Conservation (phyloP, 2,113 vertebrate species). For the Sminthopsis crassicaudata region DNA sequence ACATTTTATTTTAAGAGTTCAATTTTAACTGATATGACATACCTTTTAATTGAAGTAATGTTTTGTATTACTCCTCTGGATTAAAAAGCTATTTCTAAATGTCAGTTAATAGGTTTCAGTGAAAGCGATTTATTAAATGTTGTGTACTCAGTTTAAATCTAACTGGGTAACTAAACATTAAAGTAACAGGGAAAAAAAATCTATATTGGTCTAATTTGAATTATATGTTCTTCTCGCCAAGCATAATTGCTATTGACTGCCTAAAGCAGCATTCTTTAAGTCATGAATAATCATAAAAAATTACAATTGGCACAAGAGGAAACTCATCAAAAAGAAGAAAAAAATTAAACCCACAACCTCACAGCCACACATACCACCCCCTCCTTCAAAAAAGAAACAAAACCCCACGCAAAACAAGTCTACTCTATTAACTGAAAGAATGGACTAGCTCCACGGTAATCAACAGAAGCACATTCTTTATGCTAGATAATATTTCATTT, state of each 20-base stretch:
- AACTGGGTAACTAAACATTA: constrained; percentile 87
- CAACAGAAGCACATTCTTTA: constrained; percentile 49
- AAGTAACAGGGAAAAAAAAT: constrained; percentile 82
- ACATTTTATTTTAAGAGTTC: constrained; percentile 68
- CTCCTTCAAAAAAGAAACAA: constrained; percentile 51
- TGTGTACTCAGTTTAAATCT: constrained; percentile 85
- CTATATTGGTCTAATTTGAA: constrained; percentile 87
- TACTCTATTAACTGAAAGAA: constrained; percentile 67
- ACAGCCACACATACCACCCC: background rate
- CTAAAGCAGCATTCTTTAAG: constrained; percentile 83
- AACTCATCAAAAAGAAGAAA: constrained; percentile 65
- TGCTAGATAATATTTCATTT: constrained; percentile 71
- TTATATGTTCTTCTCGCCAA: constrained; percentile 86
- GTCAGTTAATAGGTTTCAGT: constrained; percentile 85
- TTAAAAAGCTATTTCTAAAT: constrained; percentile 83
- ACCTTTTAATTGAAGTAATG: constrained; percentile 80
- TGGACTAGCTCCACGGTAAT: constrained; percentile 52
- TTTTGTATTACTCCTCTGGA: constrained; percentile 80
- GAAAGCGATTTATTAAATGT: constrained; percentile 86
- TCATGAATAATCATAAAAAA: constrained; percentile 83
- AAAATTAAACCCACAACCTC: constrained; percentile 35
- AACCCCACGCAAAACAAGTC: constrained; percentile 50
- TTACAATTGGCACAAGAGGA: constrained; percentile 78
- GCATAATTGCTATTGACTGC: constrained; percentile 88
- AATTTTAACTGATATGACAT: constrained; percentile 74